A percentile compares a stretch with the other conserved stretches of the same genome.
phyloP scores from a whole-genome alignment of 1,140 invertebrate species.

The Homalodisca vitripennis region DNA sequence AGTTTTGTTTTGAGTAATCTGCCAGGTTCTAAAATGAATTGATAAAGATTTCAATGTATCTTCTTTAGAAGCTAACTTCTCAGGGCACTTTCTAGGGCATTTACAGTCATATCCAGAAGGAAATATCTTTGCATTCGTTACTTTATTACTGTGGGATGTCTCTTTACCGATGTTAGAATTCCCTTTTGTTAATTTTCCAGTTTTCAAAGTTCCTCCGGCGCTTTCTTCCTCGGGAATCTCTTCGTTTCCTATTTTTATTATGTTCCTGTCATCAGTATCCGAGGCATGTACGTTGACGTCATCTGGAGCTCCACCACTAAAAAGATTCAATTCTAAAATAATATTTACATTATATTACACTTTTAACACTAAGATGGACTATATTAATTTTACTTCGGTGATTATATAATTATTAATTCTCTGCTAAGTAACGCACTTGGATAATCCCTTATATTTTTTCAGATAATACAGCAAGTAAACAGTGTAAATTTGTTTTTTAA shows the following conservation, averaged over 20 bases:
- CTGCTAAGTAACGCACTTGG: too few relatives aligned
- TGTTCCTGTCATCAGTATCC: background rate
- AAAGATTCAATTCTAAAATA: too few relatives aligned
- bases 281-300: background rate
- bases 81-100: conserved; percentile 19
- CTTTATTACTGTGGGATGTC: background rate
- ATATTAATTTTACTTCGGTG: too few relatives aligned
- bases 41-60: conserved; percentile 21
- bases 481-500: too few relatives aligned
- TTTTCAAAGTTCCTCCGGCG: background rate
- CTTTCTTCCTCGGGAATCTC: conserved; percentile 12
- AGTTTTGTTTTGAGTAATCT: conserved; percentile 28
- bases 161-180: conserved; percentile 19
- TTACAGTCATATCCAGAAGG: conserved; percentile 15
- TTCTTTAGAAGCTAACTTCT: conserved; percentile 20
- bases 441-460: too few relatives aligned
- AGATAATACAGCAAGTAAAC: too few relatives aligned
- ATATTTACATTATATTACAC: too few relatives aligned
- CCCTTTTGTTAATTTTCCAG: conserved; percentile 22
- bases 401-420: too few relatives aligned
- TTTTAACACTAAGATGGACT: too few relatives aligned
- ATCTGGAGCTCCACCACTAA: background rate
- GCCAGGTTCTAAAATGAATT: conserved; percentile 27
- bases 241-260: background rate
- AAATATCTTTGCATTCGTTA: conserved; percentile 13